phyloP scores from a whole-genome alignment of 2,888 invertebrate species.

The Coelopa pilipes region DNA sequence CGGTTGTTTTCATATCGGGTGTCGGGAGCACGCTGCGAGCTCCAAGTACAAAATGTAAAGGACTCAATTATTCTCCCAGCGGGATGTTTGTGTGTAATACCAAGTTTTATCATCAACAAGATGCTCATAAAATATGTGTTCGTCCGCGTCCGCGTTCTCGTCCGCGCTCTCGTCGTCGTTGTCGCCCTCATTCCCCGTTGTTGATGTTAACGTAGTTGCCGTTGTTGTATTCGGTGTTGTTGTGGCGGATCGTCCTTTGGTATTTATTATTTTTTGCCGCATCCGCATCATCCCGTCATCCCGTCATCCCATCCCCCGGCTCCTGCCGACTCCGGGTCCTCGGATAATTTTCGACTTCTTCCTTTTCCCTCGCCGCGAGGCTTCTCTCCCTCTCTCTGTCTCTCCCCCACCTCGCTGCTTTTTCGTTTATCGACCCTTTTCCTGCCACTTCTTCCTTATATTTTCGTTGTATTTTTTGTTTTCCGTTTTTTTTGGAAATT shows the following conservation, averaged over 20 bases:
- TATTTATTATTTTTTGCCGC: background rate
- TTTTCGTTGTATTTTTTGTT: constrained; percentile 17
- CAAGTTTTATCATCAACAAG: constrained; percentile 61
- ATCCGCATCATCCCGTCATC: too few species aligned
- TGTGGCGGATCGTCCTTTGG: constrained; percentile 18
- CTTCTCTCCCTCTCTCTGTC: too few species aligned
- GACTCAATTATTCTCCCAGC: constrained; percentile 61
- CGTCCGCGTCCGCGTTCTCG: constrained; percentile 43
- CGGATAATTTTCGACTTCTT: too few species aligned
- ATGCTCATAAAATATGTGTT: constrained; percentile 62
- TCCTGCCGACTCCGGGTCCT: too few species aligned
- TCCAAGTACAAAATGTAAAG: constrained; percentile 50
- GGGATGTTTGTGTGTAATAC: constrained; percentile 53
- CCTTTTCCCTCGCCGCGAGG: background rate
- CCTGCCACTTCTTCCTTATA: too few species aligned
- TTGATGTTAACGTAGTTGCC: too few species aligned
- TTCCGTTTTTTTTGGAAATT: constrained; percentile 30
- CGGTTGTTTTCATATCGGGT: background rate
- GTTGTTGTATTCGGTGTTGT: constrained; percentile 20
- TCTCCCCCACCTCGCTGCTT: background rate
- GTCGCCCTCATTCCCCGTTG: constrained; percentile 9
- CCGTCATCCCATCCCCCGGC: too few species aligned
- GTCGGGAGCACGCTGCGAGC: constrained; percentile 22
- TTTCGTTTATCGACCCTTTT: background rate
- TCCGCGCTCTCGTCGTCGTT: background rate